Conservation (phyloP, 2,888 invertebrate genomes). For the Sthenelais limicola region DNA sequence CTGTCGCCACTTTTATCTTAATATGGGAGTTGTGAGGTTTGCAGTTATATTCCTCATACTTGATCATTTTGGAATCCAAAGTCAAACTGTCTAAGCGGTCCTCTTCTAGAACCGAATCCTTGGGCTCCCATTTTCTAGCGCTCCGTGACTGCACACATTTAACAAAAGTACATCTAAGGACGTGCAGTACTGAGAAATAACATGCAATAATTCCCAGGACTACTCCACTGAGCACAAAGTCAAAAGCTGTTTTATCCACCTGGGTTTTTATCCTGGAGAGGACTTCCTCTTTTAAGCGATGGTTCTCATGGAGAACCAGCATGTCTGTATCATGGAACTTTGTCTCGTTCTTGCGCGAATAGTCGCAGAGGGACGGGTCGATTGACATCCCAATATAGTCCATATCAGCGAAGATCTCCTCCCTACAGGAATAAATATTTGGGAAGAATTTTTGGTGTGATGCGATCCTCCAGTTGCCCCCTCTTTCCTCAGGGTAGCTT, state of each 20-base stretch:
- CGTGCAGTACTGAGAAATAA: constrained; percentile 46
- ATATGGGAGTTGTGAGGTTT: constrained; percentile 43
- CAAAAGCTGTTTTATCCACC: constrained; percentile 41
- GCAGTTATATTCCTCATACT: constrained; percentile 46
- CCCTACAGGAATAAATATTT: constrained; percentile 46
- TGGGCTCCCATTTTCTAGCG: constrained; percentile 43
- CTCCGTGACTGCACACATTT: constrained; percentile 42
- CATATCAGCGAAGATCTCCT: constrained; percentile 51
- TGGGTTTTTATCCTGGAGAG: constrained; percentile 35
- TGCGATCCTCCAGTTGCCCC: constrained; percentile 45
- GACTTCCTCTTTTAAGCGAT: constrained; percentile 38
- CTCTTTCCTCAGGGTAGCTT: constrained; percentile 47
- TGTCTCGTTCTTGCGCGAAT: constrained; percentile 53
- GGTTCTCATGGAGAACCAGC: constrained; percentile 47
- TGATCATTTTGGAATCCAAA: constrained; percentile 36
- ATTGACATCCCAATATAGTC: constrained; percentile 49
- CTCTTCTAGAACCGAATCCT: constrained; percentile 40
- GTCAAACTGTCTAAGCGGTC: constrained; percentile 43
- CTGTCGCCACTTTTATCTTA: constrained; percentile 41
- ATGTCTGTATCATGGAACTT: constrained; percentile 48
- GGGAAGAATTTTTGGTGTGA: constrained; percentile 51
- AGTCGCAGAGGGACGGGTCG: constrained; percentile 52
- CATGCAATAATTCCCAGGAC: constrained; percentile 42
- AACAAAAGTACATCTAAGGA: constrained; percentile 48
- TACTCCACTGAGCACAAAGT: constrained; percentile 46